Base-by-base conservation (phyloP, 1,140 invertebrate species). In the Solenopsis invicta region DNA sequence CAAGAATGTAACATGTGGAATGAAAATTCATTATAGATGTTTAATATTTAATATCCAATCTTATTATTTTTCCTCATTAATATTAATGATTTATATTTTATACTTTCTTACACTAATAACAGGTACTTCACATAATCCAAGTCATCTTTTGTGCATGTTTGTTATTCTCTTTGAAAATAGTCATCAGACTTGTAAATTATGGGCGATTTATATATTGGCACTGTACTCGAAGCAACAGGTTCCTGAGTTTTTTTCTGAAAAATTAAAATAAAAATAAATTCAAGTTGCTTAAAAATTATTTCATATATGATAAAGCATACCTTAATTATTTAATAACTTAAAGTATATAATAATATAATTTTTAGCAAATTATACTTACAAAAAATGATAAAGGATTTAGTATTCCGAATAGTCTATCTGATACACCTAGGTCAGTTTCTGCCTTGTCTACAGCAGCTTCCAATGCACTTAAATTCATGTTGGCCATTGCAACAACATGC, bases 341-440 rank as follows among this genome's bases (percentile, higher is more conserved):
- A 77, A 21, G 21, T 69, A n/a, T 41, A 41, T 29, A 85, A 29
- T 37, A 41, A 34, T 21, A 8, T 67, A 64, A 41, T 0, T 29
- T 75, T 16, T 24, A 16, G 62, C 4, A 67, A 67, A 12, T 50
- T 54, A 4, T 52, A 88, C 90, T 88, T 87, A 91, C 89, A 84
- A 91, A 91, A 24, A 91, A 91, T 12, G 89, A 93, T 61, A 94
- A 91, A 34, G 92, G 92, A 87, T 93, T 94, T 21, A 94, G 62
- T 50, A 93, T 93, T 24, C 93, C 92, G 41, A 93, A 91, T 59
- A 94, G 72, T 87, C 88, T 87, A 71, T 94, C 92, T 0, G 93
- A 92, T n/a, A 93, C 89, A 10, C 92, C 92, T 69, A 93, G 69
- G 67, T 92, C 92, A 64, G 92, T 85, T 61, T 94, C 93, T 21